phyloP scores from a whole-genome alignment of 2,113 vertebrate species.

The Oriolus oriolus region DNA sequence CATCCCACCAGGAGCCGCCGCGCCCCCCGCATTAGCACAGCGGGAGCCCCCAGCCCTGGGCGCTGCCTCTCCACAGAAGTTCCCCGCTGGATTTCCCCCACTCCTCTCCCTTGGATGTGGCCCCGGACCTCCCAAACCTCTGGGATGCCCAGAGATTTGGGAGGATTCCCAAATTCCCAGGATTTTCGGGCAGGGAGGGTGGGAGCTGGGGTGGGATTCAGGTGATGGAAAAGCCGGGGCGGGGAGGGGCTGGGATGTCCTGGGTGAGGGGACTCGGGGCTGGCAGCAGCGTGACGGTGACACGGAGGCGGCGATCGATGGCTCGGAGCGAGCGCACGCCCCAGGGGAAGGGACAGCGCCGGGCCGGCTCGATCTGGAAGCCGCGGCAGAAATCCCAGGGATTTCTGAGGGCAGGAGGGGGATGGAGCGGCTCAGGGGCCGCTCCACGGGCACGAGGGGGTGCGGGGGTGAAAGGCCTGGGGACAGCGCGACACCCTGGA shows the following conservation, averaged over 20 bases:
- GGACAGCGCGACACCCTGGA: fast-evolving
- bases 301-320: neutral
- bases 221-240: neutral
- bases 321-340: neutral
- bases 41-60: neutral
- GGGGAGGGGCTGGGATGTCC: neutral
- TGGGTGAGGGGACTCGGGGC: neutral
- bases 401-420: neutral
- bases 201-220: neutral
- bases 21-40: neutral
- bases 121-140: neutral
- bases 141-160: neutral
- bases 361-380: neutral
- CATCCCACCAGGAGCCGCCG: neutral
- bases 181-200: neutral
- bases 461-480: fast-evolving
- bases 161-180: no score
- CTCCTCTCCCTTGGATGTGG: neutral
- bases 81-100: neutral
- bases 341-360: neutral
- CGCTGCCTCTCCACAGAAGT: fast-evolving
- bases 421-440: neutral
- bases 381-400: neutral
- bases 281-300: neutral
- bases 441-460: neutral